Percentiles rank a stretch among this genome's conserved stretches.
Conservation (phyloP, 2,888 invertebrate species). For the Atherix ibis region DNA sequence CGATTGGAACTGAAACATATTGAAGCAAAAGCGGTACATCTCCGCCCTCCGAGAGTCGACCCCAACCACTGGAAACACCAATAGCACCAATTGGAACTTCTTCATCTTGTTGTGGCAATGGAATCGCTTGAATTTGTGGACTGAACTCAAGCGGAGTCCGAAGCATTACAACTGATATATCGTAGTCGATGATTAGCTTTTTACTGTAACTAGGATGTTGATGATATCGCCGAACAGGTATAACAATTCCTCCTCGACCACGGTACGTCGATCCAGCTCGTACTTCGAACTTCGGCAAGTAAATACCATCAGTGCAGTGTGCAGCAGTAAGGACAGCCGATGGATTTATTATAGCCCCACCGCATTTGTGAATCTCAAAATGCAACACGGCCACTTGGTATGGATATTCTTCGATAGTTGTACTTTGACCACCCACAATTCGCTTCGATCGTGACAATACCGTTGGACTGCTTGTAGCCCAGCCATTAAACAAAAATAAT, state of each 20-base stretch:
- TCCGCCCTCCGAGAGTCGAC: constrained; percentile 6
- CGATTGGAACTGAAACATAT: constrained; percentile 1
- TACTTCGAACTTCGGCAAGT: not conserved
- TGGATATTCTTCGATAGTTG: constrained; percentile 16
- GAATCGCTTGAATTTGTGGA: constrained; percentile 25
- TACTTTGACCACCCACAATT: constrained; percentile 17
- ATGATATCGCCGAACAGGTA: not conserved
- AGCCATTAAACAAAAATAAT: no score
- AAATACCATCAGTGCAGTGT: constrained; percentile 11
- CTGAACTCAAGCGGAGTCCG: constrained; percentile 27
- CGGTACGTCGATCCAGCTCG: constrained; percentile 5
- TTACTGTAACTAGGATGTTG: constrained; percentile 4
- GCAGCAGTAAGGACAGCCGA: constrained; percentile 16
- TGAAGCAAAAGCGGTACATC: not conserved
- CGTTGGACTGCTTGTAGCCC: no score
- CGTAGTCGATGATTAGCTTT: constrained; percentile 28
- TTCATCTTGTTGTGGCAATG: constrained; percentile 3
- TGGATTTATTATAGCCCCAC: constrained; percentile 13
- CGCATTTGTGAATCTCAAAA: constrained; percentile 9
- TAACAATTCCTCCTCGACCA: not conserved
- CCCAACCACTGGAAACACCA: constrained; percentile 11
- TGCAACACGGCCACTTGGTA: constrained; percentile 17
- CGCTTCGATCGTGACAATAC: not conserved
- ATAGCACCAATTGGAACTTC: constrained; percentile 2
- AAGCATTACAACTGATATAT: constrained; percentile 36